A percentile compares a stretch with the other conserved stretches of the same genome.
phyloP scores from a whole-genome alignment of 2,113 vertebrate genomes.

The Empidonax alnorum region DNA sequence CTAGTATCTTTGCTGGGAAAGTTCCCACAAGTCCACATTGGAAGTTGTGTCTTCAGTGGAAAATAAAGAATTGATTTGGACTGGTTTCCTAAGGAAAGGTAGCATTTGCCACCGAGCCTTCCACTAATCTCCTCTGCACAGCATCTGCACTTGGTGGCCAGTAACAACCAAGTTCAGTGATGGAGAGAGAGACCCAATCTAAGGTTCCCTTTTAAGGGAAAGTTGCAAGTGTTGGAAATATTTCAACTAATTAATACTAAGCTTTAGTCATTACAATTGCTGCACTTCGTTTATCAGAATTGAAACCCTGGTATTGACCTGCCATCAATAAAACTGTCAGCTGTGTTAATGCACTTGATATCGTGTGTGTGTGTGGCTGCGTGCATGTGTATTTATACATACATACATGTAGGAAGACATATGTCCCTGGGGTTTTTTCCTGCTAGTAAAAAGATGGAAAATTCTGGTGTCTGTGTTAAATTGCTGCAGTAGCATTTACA shows the following conservation, averaged over 20 bases:
- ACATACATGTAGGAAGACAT: neutral
- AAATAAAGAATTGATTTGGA: neutral
- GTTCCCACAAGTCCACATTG: neutral
- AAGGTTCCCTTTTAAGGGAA: conserved; percentile 43
- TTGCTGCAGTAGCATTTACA: neutral
- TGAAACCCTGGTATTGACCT: neutral
- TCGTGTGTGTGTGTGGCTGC: neutral
- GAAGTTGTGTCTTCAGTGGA: neutral
- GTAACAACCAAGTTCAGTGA: neutral
- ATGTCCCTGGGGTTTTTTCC: fast-evolving
- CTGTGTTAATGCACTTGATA: neutral
- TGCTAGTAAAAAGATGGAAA: neutral
- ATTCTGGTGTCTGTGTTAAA: neutral
- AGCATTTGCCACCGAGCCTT: neutral
- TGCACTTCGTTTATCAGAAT: neutral
- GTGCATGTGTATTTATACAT: neutral
- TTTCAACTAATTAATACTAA: neutral
- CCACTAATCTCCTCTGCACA: neutral
- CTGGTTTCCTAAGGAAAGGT: neutral
- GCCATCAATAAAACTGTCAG: neutral
- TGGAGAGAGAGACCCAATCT: neutral
- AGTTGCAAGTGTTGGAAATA: conserved; percentile 24
- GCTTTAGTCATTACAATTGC: neutral
- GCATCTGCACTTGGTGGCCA: neutral
- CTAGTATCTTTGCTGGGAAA: neutral